phyloP scores from a whole-genome alignment of 1,140 invertebrate genomes.

The Calosoma granatense region DNA sequence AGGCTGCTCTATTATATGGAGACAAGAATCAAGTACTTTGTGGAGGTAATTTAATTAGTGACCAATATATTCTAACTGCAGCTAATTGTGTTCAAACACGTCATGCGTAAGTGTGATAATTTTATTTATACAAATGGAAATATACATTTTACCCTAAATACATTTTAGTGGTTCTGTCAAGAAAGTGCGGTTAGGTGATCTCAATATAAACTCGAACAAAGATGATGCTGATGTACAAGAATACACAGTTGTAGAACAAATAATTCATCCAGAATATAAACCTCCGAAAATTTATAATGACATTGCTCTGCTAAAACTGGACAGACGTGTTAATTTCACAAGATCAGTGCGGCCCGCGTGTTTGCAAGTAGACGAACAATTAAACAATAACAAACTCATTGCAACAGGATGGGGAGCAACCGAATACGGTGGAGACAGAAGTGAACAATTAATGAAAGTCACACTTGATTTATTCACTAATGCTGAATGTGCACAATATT shows the following conservation, averaged over 20 bases:
- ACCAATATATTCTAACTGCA: no score
- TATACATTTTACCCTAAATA: no score
- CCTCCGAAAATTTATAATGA: conserved; percentile 47
- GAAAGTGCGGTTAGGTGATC: conserved; percentile 22
- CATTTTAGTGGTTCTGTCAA: conserved; percentile 20
- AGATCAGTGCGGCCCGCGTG: conserved; percentile 72
- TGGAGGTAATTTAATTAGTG: no score
- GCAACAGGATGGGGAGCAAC: conserved; percentile 42
- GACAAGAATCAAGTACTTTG: no score
- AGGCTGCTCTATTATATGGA: no score
- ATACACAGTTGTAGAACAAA: conserved; percentile 31
- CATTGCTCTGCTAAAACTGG: conserved; percentile 62
- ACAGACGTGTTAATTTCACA: conserved; percentile 52
- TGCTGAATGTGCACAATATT: not conserved
- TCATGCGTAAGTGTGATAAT: no score
- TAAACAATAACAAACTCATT: conserved; percentile 49
- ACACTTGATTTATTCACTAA: not conserved
- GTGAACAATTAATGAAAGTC: not conserved
- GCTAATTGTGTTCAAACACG: no score
- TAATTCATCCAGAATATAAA: conserved; percentile 39
- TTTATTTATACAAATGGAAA: no score
- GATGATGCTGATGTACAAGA: conserved; percentile 32
- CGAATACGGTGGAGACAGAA: conserved; percentile 11
- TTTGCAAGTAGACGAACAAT: conserved; percentile 43
- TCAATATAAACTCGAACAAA: conserved; percentile 31